These are phyloP conservation scores for Bubo scandiacus DNA, from an alignment of 2,113 vertebrate genomes.

Conservation along the genomic window DNA sequence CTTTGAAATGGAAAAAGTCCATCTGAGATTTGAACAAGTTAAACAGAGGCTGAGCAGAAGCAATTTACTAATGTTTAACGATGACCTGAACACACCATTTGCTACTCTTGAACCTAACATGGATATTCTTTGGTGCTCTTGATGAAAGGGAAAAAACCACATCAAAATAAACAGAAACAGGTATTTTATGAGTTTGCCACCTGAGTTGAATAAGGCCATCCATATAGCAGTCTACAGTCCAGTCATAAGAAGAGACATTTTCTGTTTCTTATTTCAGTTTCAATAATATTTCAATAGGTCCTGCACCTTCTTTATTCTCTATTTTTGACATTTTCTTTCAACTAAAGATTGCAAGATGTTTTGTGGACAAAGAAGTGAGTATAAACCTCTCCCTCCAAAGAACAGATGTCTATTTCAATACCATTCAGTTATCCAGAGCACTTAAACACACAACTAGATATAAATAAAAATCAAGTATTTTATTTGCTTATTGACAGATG, in stretches of 20 bases:
- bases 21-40: not conserved
- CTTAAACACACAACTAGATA: not conserved
- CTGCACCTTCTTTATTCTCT: rapidly evolving
- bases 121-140: not conserved
- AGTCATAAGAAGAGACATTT: not conserved
- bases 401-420: not conserved
- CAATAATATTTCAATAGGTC: not conserved
- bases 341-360: not conserved
- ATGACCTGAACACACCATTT: not conserved
- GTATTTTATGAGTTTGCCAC: not conserved
- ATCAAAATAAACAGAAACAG: not conserved
- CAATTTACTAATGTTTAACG: not conserved
- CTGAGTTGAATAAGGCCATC: not conserved
- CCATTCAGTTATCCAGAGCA: not conserved
- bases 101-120: not conserved
- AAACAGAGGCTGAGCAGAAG: not conserved
- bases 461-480: not conserved
- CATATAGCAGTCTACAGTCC: not conserved
- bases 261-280: not conserved
- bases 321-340: not conserved
- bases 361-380: not conserved
- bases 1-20: not conserved
- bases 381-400: not conserved
- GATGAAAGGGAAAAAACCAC: not conserved
- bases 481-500: not conserved